Evolutionary conservation across 2,888 invertebrate species (phyloP).

Genomic region (Cephonodes hylas): DNA sequence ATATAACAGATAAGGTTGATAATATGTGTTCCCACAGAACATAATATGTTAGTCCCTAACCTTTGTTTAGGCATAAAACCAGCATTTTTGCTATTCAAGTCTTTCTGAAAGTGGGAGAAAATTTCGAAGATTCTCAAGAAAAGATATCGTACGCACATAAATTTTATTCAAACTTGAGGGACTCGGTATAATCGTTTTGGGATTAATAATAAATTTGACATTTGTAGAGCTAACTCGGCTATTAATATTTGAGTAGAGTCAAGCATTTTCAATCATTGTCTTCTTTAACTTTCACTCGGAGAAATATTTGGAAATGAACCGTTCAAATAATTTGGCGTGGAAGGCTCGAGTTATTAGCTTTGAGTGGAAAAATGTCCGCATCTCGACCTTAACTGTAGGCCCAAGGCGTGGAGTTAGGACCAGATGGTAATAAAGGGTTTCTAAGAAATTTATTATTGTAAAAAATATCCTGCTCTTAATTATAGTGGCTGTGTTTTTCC

Average conservation of each 20-base stretch:
- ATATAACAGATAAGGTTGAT: too few relatives aligned
- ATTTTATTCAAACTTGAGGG: not conserved
- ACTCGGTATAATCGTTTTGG: not conserved
- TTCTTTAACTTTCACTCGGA: not conserved
- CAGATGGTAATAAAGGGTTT: not conserved
- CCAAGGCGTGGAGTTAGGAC: not conserved
- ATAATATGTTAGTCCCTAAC: too few relatives aligned
- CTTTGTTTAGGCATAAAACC: too few relatives aligned
- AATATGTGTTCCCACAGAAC: too few relatives aligned
- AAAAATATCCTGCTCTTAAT: not conserved
- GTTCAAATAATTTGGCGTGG: not conserved
- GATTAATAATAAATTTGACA: constrained; percentile 9
- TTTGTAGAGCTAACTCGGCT: not conserved
- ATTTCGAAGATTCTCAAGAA: too few relatives aligned
- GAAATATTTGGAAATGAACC: not conserved
- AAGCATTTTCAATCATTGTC: constrained; percentile 4
- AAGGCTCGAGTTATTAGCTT: not conserved
- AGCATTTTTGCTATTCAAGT: too few relatives aligned
- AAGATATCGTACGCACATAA: too few relatives aligned
- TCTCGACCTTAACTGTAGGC: not conserved
- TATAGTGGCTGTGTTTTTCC: too few relatives aligned
- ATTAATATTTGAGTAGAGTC: not conserved
- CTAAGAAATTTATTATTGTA: not conserved
- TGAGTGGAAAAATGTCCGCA: not conserved
- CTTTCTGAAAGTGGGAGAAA: too few relatives aligned